phyloP scores from a whole-genome alignment of 2,888 invertebrate species.

The Tinea semifulvella region DNA sequence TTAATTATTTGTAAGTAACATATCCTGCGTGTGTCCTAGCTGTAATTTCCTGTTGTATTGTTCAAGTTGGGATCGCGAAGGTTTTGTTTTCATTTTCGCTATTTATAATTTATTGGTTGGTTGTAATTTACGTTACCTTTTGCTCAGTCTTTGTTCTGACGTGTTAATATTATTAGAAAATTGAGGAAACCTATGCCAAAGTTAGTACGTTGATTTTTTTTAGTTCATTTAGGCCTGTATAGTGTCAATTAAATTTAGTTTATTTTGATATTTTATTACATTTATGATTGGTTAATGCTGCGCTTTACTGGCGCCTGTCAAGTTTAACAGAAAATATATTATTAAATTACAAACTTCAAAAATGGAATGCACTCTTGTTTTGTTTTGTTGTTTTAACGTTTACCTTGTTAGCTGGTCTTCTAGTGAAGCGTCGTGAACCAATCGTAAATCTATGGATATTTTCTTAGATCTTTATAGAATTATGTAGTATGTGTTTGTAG shows the following conservation, averaged over 20 bases:
- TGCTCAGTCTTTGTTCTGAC: conserved; percentile 40
- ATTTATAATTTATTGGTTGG: conserved; percentile 22
- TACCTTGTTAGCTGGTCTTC: too few relatives aligned
- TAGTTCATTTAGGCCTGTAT: conserved; percentile 56
- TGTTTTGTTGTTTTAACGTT: background rate
- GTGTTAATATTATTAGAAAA: conserved; percentile 51
- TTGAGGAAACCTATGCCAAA: conserved; percentile 65
- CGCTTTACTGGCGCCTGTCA: too few relatives aligned
- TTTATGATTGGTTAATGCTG: too few relatives aligned
- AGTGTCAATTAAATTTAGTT: conserved; percentile 61
- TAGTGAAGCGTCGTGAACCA: too few relatives aligned
- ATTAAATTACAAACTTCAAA: too few relatives aligned
- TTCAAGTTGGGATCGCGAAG: conserved; percentile 46
- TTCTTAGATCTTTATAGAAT: conserved; percentile 45
- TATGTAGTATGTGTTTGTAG: conserved; percentile 52
- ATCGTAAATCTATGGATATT: too few relatives aligned
- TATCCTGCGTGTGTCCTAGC: conserved; percentile 46
- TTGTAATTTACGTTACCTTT: conserved; percentile 38
- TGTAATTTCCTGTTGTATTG: conserved; percentile 45
- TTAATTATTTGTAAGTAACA: conserved; percentile 46
- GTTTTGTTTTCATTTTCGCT: conserved; percentile 21
- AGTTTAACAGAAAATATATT: too few relatives aligned
- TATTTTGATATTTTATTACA: conserved; percentile 57
- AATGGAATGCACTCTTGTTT: too few relatives aligned
- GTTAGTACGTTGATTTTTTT: conserved; percentile 62